Evolutionary conservation across 2,797 vertebrate genomes (phyloP), one percentile per base, ranked within the genome.

Genomic region (Ispidina lecontei): DNA sequence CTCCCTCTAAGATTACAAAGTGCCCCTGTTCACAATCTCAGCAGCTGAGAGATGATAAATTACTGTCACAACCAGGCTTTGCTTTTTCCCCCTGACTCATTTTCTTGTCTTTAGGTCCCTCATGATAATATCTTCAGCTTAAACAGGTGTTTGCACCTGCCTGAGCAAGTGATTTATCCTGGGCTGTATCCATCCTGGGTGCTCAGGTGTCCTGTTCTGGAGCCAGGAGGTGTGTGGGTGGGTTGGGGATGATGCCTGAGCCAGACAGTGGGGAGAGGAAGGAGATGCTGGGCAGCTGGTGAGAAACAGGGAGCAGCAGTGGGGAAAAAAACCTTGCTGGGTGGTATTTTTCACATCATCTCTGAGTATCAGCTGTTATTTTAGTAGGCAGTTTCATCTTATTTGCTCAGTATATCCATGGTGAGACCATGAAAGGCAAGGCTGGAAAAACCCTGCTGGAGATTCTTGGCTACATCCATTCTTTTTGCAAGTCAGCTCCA

Each of bases 1-100:
- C 85, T 91, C 75, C 73, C 93, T 91, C 8, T 94, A 96, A 93
- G 94, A 95, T 96, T 91, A 96, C 89, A 85, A 94, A 95, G 91
- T 92, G 87, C 63, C 59, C 85, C 87, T 87, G 90, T 95, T 96
- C 78, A 79, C 74, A 93, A 46, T 92, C 77, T 89, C 83, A 81
- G 93, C 96, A 95, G 44, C 77, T 96, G 91, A 94, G 74, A 91
- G 72, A 79, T 84, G 90, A 83, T 62, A 91, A 89, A 90, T 65
- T 84, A 43, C 67, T 68, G 41, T 79, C 2, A 1, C 74, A 68
- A 88, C 44, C 23, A 0, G 76, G 71, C 60, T 35, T 43, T 83
- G 76, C 81, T 55, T 89, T 88, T 85, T 70, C 51, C 58, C 37
- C 37, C 14, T 14, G 56, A 68, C 44, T 92, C 49, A 28, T 94